Conservation (phyloP, 2,797 vertebrate species). For the Clarias laeviceps region DNA sequence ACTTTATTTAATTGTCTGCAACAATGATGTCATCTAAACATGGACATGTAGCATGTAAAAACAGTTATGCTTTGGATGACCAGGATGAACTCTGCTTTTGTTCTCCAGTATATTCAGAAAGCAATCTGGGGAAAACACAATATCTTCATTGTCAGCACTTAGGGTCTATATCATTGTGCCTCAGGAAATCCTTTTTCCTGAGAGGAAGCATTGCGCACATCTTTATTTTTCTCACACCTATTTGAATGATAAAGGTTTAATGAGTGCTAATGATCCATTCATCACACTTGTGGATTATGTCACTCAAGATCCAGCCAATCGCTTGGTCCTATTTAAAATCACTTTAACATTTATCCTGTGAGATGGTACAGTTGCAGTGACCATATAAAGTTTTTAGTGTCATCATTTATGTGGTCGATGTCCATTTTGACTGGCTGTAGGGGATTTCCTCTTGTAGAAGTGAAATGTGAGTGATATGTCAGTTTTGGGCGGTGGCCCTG, state of each 20-base stretch:
- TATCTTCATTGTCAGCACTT: slow-evolving; percentile 84
- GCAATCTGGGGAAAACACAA: slow-evolving; percentile 80
- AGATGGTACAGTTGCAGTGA: not conserved
- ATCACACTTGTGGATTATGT: not conserved
- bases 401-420: slow-evolving; percentile 18
- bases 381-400: not conserved
- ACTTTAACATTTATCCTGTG: too few species aligned
- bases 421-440: slow-evolving; percentile 33
- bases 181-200: slow-evolving; percentile 82
- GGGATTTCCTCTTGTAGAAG: slow-evolving; percentile 51
- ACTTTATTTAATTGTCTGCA: slow-evolving; percentile 38
- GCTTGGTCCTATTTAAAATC: not conserved
- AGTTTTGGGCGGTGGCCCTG: slow-evolving; percentile 40
- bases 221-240: slow-evolving; percentile 64
- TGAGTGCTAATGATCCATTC: slow-evolving; percentile 40
- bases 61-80: slow-evolving; percentile 63
- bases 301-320: not conserved
- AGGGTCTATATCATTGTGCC: slow-evolving; percentile 79
- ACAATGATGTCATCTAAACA: slow-evolving; percentile 64
- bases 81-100: slow-evolving; percentile 71
- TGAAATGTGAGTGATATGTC: slow-evolving; percentile 51
- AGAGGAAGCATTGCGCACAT: slow-evolving; percentile 76
- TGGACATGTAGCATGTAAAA: slow-evolving; percentile 58
- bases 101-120: slow-evolving; percentile 71
- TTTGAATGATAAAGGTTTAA: slow-evolving; percentile 46